Percentiles rank a stretch among this genome's conserved stretches.
These are phyloP conservation scores for Drosophila borealis DNA, from an alignment of 2,888 invertebrate genomes.

Conservation along the genomic window DNA sequence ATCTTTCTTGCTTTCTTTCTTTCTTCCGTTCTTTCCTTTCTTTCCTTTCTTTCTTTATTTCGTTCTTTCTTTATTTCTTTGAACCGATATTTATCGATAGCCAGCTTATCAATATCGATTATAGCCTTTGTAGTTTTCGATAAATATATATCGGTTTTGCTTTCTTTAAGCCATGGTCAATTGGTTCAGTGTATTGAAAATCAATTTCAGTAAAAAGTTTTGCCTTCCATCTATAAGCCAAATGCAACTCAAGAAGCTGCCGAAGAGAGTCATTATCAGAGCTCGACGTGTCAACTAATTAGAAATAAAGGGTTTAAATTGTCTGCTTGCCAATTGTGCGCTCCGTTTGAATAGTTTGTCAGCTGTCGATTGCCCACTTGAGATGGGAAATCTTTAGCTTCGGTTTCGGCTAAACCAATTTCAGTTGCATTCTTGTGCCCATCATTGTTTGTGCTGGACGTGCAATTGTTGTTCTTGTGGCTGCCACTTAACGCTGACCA, in stretches of 20 bases:
- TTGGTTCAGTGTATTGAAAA: too few relatives aligned
- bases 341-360: neutral
- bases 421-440: neutral
- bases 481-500: conserved; percentile 47
- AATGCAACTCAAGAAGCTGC: neutral
- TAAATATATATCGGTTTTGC: too few relatives aligned
- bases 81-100: too few relatives aligned
- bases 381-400: conserved; percentile 3
- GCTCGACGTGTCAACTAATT: conserved; percentile 23
- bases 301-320: conserved; percentile 39
- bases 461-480: conserved; percentile 49
- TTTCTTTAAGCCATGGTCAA: too few relatives aligned
- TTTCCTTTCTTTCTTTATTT: too few relatives aligned
- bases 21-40: too few relatives aligned
- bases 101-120: too few relatives aligned
- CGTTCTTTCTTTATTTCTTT: too few relatives aligned
- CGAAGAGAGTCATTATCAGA: neutral
- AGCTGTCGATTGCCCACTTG: conserved; percentile 61
- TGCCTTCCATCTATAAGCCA: too few relatives aligned
- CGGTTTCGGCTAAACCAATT: neutral
- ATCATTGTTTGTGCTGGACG: conserved; percentile 46
- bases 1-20: too few relatives aligned
- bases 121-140: too few relatives aligned
- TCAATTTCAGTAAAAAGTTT: too few relatives aligned
- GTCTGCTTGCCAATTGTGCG: neutral